phyloP scores from a whole-genome alignment of 2,888 invertebrate species.

The Caenorhabditis imperialis region DNA sequence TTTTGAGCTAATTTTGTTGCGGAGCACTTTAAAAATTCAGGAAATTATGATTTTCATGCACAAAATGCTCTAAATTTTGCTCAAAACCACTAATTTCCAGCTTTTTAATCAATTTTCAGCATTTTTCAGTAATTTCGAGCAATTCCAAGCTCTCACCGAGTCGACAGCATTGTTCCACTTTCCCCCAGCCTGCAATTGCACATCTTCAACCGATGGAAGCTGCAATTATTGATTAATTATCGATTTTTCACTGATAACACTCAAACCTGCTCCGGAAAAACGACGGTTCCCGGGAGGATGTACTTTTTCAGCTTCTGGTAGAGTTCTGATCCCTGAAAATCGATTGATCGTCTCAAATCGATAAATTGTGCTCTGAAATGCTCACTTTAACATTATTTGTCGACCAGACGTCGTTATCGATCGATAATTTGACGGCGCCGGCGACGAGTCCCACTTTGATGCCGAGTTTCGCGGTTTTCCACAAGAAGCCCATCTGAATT shows the following conservation, averaged over 20 bases:
- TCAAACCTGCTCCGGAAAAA: constrained; percentile 71
- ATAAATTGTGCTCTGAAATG: not conserved
- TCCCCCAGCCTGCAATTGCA: constrained; percentile 68
- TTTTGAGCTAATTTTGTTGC: too few species aligned
- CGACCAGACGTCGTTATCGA: constrained; percentile 76
- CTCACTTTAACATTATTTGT: constrained; percentile 66
- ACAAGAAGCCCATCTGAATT: constrained; percentile 55
- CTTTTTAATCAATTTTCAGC: too few species aligned
- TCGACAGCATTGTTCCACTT: constrained; percentile 72
- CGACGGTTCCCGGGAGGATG: constrained; percentile 75
- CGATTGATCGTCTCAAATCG: too few species aligned
- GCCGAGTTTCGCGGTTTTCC: constrained; percentile 62
- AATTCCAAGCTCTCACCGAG: too few species aligned
- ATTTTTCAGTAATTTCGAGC: too few species aligned
- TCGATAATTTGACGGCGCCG: constrained; percentile 73
- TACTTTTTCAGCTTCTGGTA: constrained; percentile 72
- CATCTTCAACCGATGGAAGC: constrained; percentile 70
- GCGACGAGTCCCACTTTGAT: constrained; percentile 72
- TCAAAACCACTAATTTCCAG: too few species aligned
- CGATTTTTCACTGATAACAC: not conserved
- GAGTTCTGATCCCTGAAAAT: constrained; percentile 66
- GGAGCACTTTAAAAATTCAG: too few species aligned
- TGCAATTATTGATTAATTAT: constrained; percentile 17
- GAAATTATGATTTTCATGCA: too few species aligned
- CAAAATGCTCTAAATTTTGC: too few species aligned